Percentiles rank a stretch among this genome's conserved stretches.
Evolutionary conservation across 2,797 vertebrate genomes (phyloP).

Genomic region (Mallotus villosus): DNA sequence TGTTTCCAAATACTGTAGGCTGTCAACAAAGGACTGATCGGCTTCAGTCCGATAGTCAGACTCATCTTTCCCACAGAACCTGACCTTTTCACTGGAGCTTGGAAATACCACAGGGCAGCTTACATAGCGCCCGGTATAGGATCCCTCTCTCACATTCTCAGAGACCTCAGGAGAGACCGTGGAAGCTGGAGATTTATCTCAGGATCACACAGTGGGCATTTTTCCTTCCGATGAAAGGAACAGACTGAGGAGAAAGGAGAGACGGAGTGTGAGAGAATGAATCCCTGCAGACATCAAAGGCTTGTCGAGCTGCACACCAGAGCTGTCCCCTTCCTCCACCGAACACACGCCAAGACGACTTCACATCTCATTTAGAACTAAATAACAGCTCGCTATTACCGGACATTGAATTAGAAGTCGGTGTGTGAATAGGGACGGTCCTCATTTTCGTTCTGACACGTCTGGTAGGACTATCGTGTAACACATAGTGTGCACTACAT

Average conservation of each 20-base stretch:
- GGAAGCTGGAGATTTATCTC: constrained; percentile 33
- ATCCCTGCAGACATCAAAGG: constrained; percentile 42
- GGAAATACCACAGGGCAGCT: constrained; percentile 50
- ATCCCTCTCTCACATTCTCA: constrained; percentile 31
- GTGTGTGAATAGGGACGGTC: too few relatives aligned
- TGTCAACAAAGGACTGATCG: too few relatives aligned
- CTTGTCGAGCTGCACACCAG: constrained; percentile 6
- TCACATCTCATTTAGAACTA: constrained; percentile 12
- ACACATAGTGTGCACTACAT: neutral
- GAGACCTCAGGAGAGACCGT: constrained; percentile 8
- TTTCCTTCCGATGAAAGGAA: constrained; percentile 22
- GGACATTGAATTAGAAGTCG: neutral
- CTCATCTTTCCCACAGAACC: constrained; percentile 18
- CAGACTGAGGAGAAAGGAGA: constrained; percentile 8
- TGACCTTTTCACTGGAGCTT: constrained; percentile 55
- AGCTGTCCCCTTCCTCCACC: constrained; percentile 19
- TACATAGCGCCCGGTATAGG: constrained; percentile 30
- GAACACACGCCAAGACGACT: constrained; percentile 15
- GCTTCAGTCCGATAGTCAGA: constrained; percentile 8
- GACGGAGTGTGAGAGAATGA: constrained; percentile 4
- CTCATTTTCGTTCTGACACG: too few relatives aligned
- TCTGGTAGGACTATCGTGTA: too few relatives aligned
- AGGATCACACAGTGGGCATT: constrained; percentile 25
- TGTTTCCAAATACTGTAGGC: too few relatives aligned
- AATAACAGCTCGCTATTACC: neutral